Evolutionary conservation across 37 sponge, comb jelly and placozoan genomes (phyloP).

Genomic region (Oscarella lobularis): DNA sequence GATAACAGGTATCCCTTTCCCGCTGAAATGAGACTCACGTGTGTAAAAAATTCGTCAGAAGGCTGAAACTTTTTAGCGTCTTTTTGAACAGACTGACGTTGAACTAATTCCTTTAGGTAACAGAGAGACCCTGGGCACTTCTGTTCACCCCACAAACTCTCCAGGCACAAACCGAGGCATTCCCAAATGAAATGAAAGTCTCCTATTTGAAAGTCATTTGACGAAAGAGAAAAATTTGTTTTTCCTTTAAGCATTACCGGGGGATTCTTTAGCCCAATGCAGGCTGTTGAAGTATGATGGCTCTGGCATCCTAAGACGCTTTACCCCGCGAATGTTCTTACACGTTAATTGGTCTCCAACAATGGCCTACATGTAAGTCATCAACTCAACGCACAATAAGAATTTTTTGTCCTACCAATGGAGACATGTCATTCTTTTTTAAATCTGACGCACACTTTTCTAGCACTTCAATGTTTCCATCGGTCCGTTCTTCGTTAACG

Average conservation of each 20-base stretch:
- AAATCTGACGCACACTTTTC: too few species aligned
- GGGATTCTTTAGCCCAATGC: neutral
- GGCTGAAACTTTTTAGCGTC: neutral
- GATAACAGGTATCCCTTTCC: neutral
- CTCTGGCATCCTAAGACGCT: neutral
- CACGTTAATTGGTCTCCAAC: neutral
- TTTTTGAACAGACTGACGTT: neutral
- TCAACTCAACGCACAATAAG: too few species aligned
- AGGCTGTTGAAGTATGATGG: neutral
- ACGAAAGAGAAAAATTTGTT: too few species aligned
- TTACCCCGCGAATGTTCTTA: neutral
- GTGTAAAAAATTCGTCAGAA: neutral
- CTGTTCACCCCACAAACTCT: neutral
- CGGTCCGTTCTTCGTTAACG: too few species aligned
- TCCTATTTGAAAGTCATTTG: too few species aligned
- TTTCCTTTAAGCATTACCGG: neutral
- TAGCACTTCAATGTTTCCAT: too few species aligned
- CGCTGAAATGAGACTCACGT: neutral
- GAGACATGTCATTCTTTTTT: too few species aligned
- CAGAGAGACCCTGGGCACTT: neutral
- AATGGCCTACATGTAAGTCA: slow-evolving; percentile 5
- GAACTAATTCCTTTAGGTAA: neutral
- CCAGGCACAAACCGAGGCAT: neutral
- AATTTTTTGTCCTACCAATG: too few species aligned
- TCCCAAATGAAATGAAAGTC: neutral